Percentiles rank a stretch among this genome's conserved stretches.
Conservation (phyloP, 1,140 invertebrate genomes). For the Bombus sibiricus region DNA sequence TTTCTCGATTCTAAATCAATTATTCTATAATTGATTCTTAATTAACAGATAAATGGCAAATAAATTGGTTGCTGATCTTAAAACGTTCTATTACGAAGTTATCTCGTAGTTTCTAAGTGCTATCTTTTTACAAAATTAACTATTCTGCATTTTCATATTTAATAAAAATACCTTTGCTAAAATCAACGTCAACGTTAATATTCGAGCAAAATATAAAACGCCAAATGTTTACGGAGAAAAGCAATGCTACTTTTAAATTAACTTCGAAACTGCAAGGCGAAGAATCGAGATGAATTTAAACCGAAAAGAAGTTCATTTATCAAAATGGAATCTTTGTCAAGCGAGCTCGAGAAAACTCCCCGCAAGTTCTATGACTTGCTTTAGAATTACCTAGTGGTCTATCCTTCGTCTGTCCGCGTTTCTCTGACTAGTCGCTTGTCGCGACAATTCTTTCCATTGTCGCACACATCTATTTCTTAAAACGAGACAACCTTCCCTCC, state of each 20-base stretch:
- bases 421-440: conserved; percentile 1
- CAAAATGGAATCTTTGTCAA: not conserved
- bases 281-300: no score
- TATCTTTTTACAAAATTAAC: not conserved
- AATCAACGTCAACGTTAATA: not conserved
- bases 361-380: conserved; percentile 20
- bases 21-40: not conserved
- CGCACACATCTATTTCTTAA: not conserved
- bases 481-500: not conserved
- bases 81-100: not conserved
- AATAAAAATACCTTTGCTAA: not conserved
- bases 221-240: not conserved
- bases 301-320: not conserved
- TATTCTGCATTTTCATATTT: not conserved
- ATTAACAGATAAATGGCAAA: not conserved
- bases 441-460: conserved; percentile 24
- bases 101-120: not conserved
- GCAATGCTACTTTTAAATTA: not conserved
- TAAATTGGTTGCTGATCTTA: not conserved
- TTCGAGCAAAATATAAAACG: not conserved
- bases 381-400: conserved; percentile 43
- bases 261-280: no score
- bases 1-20: not conserved
- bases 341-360: conserved; percentile 47
- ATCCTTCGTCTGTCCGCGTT: conserved; percentile 39